A percentile compares a stretch with the other conserved stretches of the same genome.
phyloP scores from a whole-genome alignment of 92 coral and sea anemone species.

The Paramuricea clavata region DNA sequence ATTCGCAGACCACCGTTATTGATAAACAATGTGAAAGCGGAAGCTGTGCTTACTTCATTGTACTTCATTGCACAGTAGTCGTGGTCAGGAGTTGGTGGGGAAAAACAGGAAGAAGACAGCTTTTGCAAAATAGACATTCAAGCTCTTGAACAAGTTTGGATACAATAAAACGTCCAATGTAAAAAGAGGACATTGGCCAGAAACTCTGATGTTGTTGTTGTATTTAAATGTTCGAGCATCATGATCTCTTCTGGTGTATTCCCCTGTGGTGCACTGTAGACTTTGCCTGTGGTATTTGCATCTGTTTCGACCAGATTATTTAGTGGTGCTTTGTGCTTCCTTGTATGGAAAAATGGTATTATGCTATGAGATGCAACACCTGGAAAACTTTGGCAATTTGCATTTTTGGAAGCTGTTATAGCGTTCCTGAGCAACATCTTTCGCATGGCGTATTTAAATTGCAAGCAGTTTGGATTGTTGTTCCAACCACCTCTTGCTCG shows the following conservation, averaged over 20 bases:
- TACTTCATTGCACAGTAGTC: not conserved
- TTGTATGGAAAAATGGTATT: not conserved
- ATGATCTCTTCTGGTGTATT: too few relatives aligned
- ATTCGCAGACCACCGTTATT: conserved; percentile 11
- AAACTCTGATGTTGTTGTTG: too few relatives aligned
- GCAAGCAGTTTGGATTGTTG: too few relatives aligned
- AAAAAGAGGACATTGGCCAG: conserved; percentile 13
- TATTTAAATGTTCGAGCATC: too few relatives aligned
- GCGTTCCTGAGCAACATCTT: not conserved
- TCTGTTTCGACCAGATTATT: not conserved
- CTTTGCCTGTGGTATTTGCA: not conserved
- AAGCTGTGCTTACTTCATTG: not conserved
- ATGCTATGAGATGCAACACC: not conserved
- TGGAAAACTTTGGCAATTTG: not conserved
- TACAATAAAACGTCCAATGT: not conserved
- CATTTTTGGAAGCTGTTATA: not conserved
- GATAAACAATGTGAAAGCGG: conserved; percentile 1
- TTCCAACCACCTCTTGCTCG: too few relatives aligned
- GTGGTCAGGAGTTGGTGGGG: not conserved
- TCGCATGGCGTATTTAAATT: too few relatives aligned
- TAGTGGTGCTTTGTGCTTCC: not conserved
- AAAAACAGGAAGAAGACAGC: not conserved
- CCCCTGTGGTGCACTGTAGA: too few relatives aligned
- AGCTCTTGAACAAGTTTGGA: not conserved
- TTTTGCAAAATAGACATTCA: not conserved